Evolutionary conservation across 37 sponge, comb jelly and placozoan genomes (phyloP).

Genomic region (Hexactinellida sp.): DNA sequence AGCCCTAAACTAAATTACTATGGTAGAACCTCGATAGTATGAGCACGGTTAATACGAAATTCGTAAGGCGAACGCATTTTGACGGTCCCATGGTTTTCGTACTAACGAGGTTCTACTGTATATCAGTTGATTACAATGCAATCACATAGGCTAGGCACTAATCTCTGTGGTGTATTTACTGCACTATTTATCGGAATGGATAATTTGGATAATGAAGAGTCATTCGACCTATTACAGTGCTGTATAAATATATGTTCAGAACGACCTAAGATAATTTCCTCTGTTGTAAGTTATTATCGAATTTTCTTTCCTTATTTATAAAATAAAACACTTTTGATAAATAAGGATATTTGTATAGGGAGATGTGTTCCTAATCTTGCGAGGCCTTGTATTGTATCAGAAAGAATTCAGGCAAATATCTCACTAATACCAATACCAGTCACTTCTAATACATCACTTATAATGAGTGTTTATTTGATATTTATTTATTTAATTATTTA

Average conservation of each 20-base stretch:
- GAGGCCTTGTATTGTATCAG: not conserved
- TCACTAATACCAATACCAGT: not conserved
- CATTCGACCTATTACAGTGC: not conserved
- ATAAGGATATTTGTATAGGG: too few species aligned
- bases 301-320: too few species aligned
- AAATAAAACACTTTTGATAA: not conserved
- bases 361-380: not conserved
- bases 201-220: not conserved
- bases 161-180: not conserved
- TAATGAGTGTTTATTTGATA: not conserved
- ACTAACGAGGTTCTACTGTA: too few species aligned
- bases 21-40: too few species aligned
- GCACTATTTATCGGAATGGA: not conserved
- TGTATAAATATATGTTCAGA: not conserved
- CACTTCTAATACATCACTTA: not conserved
- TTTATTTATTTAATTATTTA: not conserved
- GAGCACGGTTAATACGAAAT: too few species aligned
- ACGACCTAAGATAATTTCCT: not conserved
- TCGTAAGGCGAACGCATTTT: too few species aligned
- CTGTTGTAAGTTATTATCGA: not conserved
- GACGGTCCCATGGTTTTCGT: too few species aligned
- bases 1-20: too few species aligned
- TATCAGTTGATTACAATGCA: not conserved
- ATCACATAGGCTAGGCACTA: not conserved
- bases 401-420: not conserved